Evolutionary conservation across 2,888 invertebrate species (phyloP).

Genomic region (Polia nebulosa): DNA sequence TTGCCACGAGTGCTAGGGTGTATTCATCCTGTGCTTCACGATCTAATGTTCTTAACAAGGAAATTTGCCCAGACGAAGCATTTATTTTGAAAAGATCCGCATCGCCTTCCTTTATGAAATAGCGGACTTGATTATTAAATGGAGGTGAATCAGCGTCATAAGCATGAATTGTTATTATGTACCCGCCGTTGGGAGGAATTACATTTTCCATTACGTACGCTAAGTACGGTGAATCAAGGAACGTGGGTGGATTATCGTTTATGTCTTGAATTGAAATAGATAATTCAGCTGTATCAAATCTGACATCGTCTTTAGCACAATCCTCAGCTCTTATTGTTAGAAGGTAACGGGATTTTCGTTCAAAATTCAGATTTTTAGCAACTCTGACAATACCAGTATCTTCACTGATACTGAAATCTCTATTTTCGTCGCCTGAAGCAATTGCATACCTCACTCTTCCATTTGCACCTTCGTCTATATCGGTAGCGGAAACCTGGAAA

Average conservation of each 20-base stretch:
- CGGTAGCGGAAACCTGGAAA: slow-evolving; percentile 95
- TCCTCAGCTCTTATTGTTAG: slow-evolving; percentile 97
- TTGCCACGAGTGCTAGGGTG: slow-evolving; percentile 96
- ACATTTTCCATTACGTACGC: slow-evolving; percentile 98
- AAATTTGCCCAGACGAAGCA: slow-evolving; percentile 97
- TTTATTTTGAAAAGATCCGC: slow-evolving; percentile 97
- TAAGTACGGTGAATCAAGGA: slow-evolving; percentile 98
- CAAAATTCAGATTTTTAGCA: slow-evolving; percentile 98
- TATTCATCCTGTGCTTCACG: slow-evolving; percentile 96
- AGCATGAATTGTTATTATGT: slow-evolving; percentile 96
- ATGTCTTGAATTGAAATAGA: slow-evolving; percentile 97
- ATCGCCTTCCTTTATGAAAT: slow-evolving; percentile 98
- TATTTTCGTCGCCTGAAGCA: slow-evolving; percentile 96
- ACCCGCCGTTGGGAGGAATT: slow-evolving; percentile 95
- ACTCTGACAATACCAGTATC: slow-evolving; percentile 97
- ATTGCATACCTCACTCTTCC: slow-evolving; percentile 98
- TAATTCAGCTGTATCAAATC: slow-evolving; percentile 95
- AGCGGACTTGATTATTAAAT: slow-evolving; percentile 97
- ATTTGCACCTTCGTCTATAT: slow-evolving; percentile 96
- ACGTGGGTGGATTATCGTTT: slow-evolving; percentile 98
- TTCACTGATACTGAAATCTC: slow-evolving; percentile 97
- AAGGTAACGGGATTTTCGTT: slow-evolving; percentile 96
- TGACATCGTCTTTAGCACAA: slow-evolving; percentile 94
- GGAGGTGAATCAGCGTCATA: slow-evolving; percentile 98
- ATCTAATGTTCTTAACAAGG: slow-evolving; percentile 95